These are phyloP conservation scores for Eudemis profundana DNA, from an alignment of 2,888 invertebrate species.

Conservation along the genomic window DNA sequence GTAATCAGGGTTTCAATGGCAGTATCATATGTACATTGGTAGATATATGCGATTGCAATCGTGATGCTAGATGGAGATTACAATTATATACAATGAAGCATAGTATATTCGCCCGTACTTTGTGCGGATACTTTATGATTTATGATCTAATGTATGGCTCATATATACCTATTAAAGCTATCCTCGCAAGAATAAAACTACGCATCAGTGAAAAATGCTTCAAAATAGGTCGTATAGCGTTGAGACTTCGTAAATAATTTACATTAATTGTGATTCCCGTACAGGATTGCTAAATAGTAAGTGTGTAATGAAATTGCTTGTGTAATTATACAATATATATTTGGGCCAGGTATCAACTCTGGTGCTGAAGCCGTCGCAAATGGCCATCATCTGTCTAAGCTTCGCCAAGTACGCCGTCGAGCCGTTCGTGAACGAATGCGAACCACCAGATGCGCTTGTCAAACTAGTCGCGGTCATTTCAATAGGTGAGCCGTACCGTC, in stretches of 20 bases:
- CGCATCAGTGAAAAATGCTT: too few relatives aligned
- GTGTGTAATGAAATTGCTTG: too few relatives aligned
- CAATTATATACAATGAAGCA: neutral
- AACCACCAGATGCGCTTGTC: slow-evolving; percentile 92
- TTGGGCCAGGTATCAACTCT: slow-evolving; percentile 93
- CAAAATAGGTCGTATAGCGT: too few relatives aligned
- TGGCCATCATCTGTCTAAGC: slow-evolving; percentile 97
- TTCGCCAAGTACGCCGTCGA: slow-evolving; percentile 97
- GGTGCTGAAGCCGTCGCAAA: slow-evolving; percentile 96
- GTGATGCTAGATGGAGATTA: neutral
- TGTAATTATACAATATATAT: neutral
- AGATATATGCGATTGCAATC: neutral
- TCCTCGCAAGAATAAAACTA: too few relatives aligned
- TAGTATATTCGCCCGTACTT: too few relatives aligned
- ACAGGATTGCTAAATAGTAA: too few relatives aligned
- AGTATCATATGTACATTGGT: slow-evolving; percentile 2
- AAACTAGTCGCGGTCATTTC: slow-evolving; percentile 95
- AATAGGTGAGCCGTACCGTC: slow-evolving; percentile 86
- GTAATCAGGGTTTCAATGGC: slow-evolving; percentile 24
- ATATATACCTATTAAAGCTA: too few relatives aligned
- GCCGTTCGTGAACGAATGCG: slow-evolving; percentile 94
- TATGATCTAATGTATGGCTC: too few relatives aligned
- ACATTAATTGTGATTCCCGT: too few relatives aligned
- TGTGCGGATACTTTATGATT: too few relatives aligned
- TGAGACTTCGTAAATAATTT: too few relatives aligned